A percentile compares a stretch with the other conserved stretches of the same genome.
Evolutionary conservation across 2,113 vertebrate species (phyloP).

Genomic region (Melierax canorus): DNA sequence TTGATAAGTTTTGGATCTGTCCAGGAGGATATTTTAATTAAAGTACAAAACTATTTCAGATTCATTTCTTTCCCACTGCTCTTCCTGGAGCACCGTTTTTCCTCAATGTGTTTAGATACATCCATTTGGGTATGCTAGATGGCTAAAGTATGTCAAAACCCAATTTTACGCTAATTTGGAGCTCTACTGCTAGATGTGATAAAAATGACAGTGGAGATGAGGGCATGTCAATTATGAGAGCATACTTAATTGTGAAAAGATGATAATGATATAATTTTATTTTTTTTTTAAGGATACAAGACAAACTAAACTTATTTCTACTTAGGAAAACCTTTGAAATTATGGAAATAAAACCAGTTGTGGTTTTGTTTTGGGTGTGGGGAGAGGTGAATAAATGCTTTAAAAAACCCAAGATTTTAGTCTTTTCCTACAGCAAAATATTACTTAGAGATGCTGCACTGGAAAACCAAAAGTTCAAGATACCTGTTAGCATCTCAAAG

Average conservation of each 20-base stretch:
- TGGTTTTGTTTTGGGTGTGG: neutral
- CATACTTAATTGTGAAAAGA: conserved; percentile 23
- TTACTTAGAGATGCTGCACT: conserved; percentile 68
- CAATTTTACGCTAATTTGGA: conserved; percentile 20
- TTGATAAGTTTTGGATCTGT: neutral
- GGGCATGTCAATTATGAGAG: conserved; percentile 37
- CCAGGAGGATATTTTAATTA: neutral
- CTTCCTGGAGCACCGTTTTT: neutral
- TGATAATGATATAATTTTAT: neutral
- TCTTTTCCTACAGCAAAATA: conserved; percentile 58
- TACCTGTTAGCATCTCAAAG: conserved; percentile 69
- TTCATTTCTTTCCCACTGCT: neutral
- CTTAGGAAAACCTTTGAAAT: conserved; percentile 1
- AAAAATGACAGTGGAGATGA: conserved; percentile 56
- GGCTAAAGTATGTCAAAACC: conserved; percentile 14
- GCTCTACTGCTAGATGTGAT: neutral
- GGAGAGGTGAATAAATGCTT: conserved; percentile 32
- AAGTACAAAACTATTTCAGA: neutral
- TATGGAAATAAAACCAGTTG: conserved; percentile 16
- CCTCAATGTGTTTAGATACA: neutral
- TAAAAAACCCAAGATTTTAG: neutral
- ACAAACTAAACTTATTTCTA: conserved; percentile 4
- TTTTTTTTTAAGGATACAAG: neutral
- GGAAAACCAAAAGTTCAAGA: conserved; percentile 69
- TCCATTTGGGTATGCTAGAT: neutral